phyloP scores from a whole-genome alignment of 2,888 invertebrate species.

The Fabriciana adippe region DNA sequence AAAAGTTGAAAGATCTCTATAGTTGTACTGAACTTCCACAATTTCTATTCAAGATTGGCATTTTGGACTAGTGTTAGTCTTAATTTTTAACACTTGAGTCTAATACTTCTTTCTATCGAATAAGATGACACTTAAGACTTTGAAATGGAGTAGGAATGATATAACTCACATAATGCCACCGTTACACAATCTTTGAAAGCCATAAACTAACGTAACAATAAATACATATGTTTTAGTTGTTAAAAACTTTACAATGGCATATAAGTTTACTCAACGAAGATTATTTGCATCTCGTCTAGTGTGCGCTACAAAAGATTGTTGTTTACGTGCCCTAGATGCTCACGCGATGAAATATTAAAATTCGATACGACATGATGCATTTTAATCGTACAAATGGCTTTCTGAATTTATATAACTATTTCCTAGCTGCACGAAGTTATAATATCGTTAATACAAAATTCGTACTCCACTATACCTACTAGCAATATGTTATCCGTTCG shows the following conservation, averaged over 20 bases:
- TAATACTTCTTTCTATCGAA: too few relatives aligned
- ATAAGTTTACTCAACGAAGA: constrained; percentile 3
- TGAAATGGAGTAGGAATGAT: too few relatives aligned
- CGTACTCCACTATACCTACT: not conserved
- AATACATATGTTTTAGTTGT: constrained; percentile 5
- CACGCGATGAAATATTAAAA: constrained; percentile 27
- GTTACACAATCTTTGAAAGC: not conserved
- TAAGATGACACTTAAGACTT: too few relatives aligned
- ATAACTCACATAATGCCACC: too few relatives aligned
- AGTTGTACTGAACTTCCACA: too few relatives aligned
- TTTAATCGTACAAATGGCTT: constrained; percentile 27
- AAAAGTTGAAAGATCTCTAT: too few relatives aligned
- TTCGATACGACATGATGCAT: constrained; percentile 20
- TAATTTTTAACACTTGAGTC: too few relatives aligned
- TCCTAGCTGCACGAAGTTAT: not conserved
- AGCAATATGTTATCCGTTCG: not conserved
- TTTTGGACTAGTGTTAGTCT: too few relatives aligned
- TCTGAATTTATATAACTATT: constrained; percentile 11
- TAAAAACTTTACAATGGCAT: constrained; percentile 16
- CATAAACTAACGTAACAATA: not conserved
- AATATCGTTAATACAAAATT: not conserved
- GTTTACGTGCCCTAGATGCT: constrained; percentile 18
- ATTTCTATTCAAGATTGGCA: too few relatives aligned
- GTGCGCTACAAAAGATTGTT: constrained; percentile 22
- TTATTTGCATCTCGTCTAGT: constrained; percentile 21